Evolutionary conservation across 2,113 vertebrate species (phyloP).

Genomic region (Gymnobelideus leadbeateri): DNA sequence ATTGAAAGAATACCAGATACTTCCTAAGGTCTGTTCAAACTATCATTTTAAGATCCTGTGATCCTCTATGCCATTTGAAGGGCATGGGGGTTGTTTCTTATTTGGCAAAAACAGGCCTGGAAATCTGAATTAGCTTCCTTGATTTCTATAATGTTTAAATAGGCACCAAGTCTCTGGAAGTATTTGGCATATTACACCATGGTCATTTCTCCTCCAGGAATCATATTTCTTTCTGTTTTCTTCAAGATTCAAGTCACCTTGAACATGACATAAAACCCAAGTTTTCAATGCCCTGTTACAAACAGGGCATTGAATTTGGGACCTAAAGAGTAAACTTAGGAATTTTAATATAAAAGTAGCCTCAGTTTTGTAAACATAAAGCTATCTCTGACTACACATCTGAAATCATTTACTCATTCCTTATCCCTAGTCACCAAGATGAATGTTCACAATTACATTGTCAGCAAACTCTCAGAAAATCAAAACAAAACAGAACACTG

Average conservation of each 20-base stretch:
- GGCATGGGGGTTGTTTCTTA: background rate
- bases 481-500: background rate
- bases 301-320: background rate
- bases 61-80: background rate
- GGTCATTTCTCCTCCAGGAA: background rate
- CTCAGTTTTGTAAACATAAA: background rate
- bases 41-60: background rate
- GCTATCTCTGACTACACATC: background rate
- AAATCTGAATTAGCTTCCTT: background rate
- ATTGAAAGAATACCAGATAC: background rate
- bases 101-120: background rate
- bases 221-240: background rate
- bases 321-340: background rate
- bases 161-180: background rate
- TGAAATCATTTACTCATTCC: background rate
- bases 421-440: background rate
- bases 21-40: background rate
- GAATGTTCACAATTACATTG: background rate
- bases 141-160: background rate
- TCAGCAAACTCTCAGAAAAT: conserved; percentile 21
- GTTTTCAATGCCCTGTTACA: background rate
- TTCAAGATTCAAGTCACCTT: conserved; percentile 31
- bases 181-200: background rate
- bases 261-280: background rate
- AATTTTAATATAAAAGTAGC: background rate